Conservation (phyloP, 2,113 vertebrate species). For the Anhinga rufa region DNA sequence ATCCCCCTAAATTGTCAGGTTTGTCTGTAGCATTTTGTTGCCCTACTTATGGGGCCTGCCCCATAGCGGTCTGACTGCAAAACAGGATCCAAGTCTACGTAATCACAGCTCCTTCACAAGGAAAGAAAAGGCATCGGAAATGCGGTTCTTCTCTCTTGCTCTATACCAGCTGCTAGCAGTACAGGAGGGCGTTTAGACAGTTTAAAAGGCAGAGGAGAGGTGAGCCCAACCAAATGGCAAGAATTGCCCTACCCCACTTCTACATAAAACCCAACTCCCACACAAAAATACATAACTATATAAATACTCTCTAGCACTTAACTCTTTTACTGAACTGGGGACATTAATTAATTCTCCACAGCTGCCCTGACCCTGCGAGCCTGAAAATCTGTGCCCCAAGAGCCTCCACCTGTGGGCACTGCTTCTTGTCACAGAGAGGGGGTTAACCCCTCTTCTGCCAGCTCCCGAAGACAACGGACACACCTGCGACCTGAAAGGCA, state of each 20-base stretch:
- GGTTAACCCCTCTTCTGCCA: background rate
- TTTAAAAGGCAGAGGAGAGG: background rate
- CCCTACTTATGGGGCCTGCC: background rate
- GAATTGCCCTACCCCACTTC: background rate
- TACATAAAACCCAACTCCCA: background rate
- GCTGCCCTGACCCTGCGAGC: background rate
- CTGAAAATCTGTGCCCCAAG: background rate
- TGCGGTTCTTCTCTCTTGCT: background rate
- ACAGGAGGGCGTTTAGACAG: background rate
- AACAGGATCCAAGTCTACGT: background rate
- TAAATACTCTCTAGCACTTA: background rate
- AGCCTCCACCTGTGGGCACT: background rate
- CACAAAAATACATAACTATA: background rate
- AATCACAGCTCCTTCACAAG: background rate
- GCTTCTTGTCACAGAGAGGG: background rate
- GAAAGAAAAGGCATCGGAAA: background rate
- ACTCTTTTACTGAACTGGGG: background rate
- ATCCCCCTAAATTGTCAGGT: background rate
- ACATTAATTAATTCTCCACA: background rate
- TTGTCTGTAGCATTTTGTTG: background rate
- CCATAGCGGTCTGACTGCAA: background rate
- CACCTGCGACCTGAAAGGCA: background rate
- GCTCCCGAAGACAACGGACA: background rate
- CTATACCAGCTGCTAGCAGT: background rate
- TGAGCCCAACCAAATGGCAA: background rate